Percentiles rank a stretch among this genome's conserved stretches.
phyloP scores from a whole-genome alignment of 2,113 vertebrate species.

The Ursus arctos region DNA sequence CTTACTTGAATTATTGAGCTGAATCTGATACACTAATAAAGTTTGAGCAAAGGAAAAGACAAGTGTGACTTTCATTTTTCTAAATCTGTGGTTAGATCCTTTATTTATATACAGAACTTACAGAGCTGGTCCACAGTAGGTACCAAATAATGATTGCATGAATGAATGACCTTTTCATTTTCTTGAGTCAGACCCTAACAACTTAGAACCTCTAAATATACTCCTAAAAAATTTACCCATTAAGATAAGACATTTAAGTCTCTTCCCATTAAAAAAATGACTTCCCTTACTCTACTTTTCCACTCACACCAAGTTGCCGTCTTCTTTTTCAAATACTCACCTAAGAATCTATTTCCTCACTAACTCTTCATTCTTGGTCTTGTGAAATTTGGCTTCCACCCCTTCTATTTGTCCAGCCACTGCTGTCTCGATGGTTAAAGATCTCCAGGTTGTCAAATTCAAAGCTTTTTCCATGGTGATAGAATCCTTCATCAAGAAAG shows the following conservation, averaged over 20 bases:
- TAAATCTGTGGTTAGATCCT: background rate
- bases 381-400: background rate
- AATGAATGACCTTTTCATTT: background rate
- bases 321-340: background rate
- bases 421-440: background rate
- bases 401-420: background rate
- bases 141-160: background rate
- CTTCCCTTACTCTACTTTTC: background rate
- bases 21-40: constrained; percentile 13
- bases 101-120: background rate
- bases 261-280: background rate
- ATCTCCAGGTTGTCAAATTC: background rate
- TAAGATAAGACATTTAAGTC: background rate
- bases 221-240: background rate
- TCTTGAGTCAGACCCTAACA: background rate
- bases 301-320: background rate
- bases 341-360: background rate
- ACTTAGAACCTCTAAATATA: background rate
- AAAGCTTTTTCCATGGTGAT: background rate
- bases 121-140: background rate
- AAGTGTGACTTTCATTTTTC: background rate
- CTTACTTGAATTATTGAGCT: background rate
- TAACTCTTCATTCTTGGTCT: background rate
- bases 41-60: background rate
- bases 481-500: background rate